These are phyloP conservation scores for Puma concolor DNA, from an alignment of 2,113 vertebrate genomes.

Conservation along the genomic window DNA sequence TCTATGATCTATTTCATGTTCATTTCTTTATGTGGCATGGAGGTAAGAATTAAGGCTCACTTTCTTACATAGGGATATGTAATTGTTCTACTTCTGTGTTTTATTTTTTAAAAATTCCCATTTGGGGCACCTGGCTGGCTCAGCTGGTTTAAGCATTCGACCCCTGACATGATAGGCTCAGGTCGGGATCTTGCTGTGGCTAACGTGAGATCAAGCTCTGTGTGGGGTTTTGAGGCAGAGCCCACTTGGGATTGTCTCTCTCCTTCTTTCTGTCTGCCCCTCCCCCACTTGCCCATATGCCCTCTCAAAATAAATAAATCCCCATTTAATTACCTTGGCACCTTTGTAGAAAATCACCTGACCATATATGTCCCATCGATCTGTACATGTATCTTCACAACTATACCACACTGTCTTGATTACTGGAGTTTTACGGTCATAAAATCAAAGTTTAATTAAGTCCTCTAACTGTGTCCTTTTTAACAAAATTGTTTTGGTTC, in stretches of 20 bases:
- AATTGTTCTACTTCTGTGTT: neutral
- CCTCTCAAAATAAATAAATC: no score
- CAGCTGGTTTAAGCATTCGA: no score
- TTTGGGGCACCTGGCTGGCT: neutral
- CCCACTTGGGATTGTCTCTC: no score
- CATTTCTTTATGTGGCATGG: neutral
- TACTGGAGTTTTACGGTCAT: neutral
- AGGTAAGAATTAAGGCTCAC: neutral
- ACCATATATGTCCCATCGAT: neutral
- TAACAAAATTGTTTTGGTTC: neutral
- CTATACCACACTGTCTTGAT: neutral
- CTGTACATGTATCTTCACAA: neutral
- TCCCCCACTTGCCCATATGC: no score
- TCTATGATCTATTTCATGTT: neutral
- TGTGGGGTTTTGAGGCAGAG: no score
- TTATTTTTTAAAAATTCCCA: neutral
- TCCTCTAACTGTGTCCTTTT: neutral
- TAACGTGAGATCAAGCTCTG: no score
- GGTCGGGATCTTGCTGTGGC: no score
- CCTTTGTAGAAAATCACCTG: neutral
- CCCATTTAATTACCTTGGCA: neutral
- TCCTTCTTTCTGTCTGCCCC: no score
- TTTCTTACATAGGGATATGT: neutral
- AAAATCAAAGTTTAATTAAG: neutral
- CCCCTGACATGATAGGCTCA: no score